These are phyloP conservation scores for Procavia capensis DNA, from an alignment of 2,113 vertebrate species.

Conservation along the genomic window DNA sequence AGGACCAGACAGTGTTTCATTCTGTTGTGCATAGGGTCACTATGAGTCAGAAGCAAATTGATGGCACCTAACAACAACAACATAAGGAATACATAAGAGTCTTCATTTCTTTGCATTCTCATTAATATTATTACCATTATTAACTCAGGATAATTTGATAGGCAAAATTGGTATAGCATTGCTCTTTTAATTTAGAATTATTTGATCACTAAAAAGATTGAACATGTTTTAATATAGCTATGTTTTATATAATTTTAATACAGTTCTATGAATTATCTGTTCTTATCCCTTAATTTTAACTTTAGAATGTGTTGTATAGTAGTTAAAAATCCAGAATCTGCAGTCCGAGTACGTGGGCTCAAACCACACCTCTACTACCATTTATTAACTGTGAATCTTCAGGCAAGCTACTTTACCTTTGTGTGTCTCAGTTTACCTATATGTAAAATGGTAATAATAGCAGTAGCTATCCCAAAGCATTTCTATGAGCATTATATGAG, in stretches of 20 bases:
- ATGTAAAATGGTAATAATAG: neutral
- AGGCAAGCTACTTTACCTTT: neutral
- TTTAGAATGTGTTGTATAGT: neutral
- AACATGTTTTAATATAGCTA: neutral
- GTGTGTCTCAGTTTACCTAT: neutral
- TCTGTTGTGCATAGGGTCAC: too few species aligned
- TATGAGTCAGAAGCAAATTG: too few species aligned
- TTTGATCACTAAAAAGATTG: neutral
- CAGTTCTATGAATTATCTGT: neutral
- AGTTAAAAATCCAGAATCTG: neutral
- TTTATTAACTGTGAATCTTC: neutral
- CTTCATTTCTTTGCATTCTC: neutral
- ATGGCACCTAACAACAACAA: too few species aligned
- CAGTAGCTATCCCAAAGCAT: neutral
- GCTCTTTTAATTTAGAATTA: neutral
- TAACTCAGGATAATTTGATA: neutral
- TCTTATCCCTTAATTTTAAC: constrained; percentile 16
- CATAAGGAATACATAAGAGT: neutral
- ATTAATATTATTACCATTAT: neutral
- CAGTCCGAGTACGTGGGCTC: neutral
- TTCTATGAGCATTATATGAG: neutral
- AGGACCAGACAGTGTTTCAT: too few species aligned
- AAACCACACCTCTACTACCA: neutral
- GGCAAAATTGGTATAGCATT: neutral
- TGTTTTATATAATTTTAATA: constrained; percentile 19